phyloP scores from a whole-genome alignment of 1,140 invertebrate species.

The Wasmannia auropunctata region DNA sequence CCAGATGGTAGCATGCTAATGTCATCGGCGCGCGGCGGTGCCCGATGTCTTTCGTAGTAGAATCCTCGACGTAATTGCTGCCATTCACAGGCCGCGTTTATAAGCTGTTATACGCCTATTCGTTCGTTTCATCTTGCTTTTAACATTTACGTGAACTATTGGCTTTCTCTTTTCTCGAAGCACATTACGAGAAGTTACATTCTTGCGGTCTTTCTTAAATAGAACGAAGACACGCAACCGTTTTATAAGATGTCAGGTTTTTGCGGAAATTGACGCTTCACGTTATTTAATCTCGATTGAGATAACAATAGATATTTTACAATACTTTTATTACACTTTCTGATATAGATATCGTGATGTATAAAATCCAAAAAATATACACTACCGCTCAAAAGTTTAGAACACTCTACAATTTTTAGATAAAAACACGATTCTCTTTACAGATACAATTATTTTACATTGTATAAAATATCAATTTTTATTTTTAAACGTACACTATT shows the following conservation, averaged over 20 bases:
- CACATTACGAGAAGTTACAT: not conserved
- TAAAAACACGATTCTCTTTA: too few relatives aligned
- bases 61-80: slow-evolving; percentile 24
- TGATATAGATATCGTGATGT: not conserved
- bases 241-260: not conserved
- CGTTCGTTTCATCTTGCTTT: not conserved
- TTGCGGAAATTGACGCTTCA: not conserved
- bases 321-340: not conserved
- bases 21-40: slow-evolving; percentile 7
- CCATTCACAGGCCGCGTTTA: slow-evolving; percentile 7
- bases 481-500: too few relatives aligned
- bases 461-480: too few relatives aligned
- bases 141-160: slow-evolving; percentile 4
- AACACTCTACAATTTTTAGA: too few relatives aligned
- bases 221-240: not conserved
- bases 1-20: slow-evolving; percentile 41
- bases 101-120: slow-evolving; percentile 7
- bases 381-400: too few relatives aligned
- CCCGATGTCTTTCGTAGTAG: not conserved
- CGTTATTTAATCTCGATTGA: not conserved
- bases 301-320: not conserved
- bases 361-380: too few relatives aligned
- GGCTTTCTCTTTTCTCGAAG: slow-evolving; percentile 10
- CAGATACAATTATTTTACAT: too few relatives aligned
- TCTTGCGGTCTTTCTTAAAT: not conserved